Base-by-base conservation (phyloP, 2,113 vertebrate species). In the Callithrix jacchus region DNA sequence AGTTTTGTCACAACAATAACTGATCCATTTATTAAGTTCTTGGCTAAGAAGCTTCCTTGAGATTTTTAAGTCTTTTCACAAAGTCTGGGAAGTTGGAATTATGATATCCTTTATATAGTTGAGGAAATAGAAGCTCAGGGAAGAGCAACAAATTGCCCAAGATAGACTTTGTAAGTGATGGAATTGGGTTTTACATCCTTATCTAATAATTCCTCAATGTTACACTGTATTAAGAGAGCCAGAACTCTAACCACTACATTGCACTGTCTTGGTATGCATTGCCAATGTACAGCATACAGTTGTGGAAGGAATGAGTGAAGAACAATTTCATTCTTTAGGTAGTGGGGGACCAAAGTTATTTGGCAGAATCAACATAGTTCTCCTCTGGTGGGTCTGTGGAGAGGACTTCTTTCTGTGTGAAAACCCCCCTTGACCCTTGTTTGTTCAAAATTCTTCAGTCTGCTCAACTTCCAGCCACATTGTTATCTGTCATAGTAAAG, bases 211-310 rank as follows among this genome's bases (percentile, higher is more conserved):
- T 42, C 42, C 42, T 42, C 42, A 42, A 42, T 42, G 6, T 42
- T 42, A 42, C 42, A 42, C 42, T 42, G 42, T 4, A 2, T 35
- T 7, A 30, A 3, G 14, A 3, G 11, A 77, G 21, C 61, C 54
- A 8, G 35, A 68, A n/a, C 30, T 30, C 49, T 30, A 5, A 16
- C 30, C 30, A 2, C 40, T 16, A 3, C 21, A 1, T 11, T 0
- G 14, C 5, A 2, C 0, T 5, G 23, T 32, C 35, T 35, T 0
- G 30, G 7, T 7, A 37, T 14, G 83, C 23, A 32, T 25, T 10
- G 64, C 32, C 11, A 13, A 17, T 2, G 1, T 40, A 13, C 32
- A 6, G 11, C 32, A 21, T 9, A 9, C 7, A 9, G 14, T 6
- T 40, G 21, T 30, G 10, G 56, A 56, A 35, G 73, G 52, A 54